phyloP scores from a whole-genome alignment of 2,888 invertebrate genomes.

The Euplagia quadripunctaria region DNA sequence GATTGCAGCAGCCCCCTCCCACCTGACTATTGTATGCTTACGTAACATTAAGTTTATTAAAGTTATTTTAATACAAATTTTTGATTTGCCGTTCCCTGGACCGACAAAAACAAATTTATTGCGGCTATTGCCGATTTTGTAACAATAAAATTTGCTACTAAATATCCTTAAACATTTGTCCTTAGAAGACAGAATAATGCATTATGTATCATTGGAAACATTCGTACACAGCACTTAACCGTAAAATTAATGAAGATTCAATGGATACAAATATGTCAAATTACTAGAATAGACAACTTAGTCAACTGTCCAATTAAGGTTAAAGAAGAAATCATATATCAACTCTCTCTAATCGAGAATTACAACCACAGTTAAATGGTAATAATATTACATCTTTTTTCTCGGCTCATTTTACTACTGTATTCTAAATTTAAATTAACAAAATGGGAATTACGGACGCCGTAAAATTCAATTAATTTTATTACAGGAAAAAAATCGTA shows the following conservation, averaged over 20 bases:
- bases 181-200: conserved; percentile 24
- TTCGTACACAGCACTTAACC: conserved; percentile 27
- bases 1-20: no score
- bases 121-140: not conserved
- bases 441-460: no score
- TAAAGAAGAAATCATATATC: not conserved
- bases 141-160: not conserved
- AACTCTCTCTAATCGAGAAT: not conserved
- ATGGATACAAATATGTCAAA: not conserved
- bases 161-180: conserved; percentile 16
- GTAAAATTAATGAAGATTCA: conserved; percentile 46
- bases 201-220: conserved; percentile 35
- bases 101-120: no score
- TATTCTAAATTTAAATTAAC: no score
- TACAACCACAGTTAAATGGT: not conserved
- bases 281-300: conserved; percentile 5
- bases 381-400: not conserved
- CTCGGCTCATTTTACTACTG: no score
- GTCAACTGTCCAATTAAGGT: not conserved
- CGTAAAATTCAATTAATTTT: no score
- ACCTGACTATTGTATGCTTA: no score
- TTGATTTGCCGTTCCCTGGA: no score
- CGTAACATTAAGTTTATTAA: no score
- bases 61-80: no score
- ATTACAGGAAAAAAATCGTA: no score